Evolutionary conservation across 2,797 vertebrate species (phyloP), one percentile per base, ranked within the genome.

Genomic region (Myotis myotis): DNA sequence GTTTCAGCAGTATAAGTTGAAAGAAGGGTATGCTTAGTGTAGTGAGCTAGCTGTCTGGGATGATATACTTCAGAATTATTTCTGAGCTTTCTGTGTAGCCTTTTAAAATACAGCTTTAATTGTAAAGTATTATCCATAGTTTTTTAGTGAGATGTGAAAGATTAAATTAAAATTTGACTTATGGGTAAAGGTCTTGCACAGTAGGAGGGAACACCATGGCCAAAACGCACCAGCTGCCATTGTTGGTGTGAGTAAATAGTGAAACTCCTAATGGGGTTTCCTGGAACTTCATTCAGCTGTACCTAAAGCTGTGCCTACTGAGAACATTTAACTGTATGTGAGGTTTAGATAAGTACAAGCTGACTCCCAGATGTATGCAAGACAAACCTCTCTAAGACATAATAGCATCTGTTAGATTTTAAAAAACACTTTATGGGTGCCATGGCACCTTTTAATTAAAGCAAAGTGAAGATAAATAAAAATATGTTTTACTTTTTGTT

Each of bases 161-260:
- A 36, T 93, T 64, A 68, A 92, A 38, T 93, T 57, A 62, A 82
- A 95, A 55, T 33, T 93, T 75, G 71, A 83, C 7, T 76, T 82
- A 5, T 81, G 51, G 30, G 38, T 10, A 64, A 75, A 62, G 30
- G 5, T 60, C 3, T 0, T 57, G 10, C 12, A 53, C 12, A 75
- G 19, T 41, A 82, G 36, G 41, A 44, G 68, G 64, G 30, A 22
- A 25, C 75, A 13, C 68, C 12, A 3, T 38, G 36, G 51, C 41
- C 91, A 10, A 87, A 95, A 38, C 49, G 38, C n/a, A 53, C 84
- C 87, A 95, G 84, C 94, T 96, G 93, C 83, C 66, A n/a, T 92
- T 89, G 60, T 44, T 93, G 72, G 64, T 84, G n/a, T 44, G 76
- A 64, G 87, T 87, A 68, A 95, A 89, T 64, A 87, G 49, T 74